Conservation (phyloP, 2,113 vertebrate genomes). For the Sminthopsis crassicaudata region DNA sequence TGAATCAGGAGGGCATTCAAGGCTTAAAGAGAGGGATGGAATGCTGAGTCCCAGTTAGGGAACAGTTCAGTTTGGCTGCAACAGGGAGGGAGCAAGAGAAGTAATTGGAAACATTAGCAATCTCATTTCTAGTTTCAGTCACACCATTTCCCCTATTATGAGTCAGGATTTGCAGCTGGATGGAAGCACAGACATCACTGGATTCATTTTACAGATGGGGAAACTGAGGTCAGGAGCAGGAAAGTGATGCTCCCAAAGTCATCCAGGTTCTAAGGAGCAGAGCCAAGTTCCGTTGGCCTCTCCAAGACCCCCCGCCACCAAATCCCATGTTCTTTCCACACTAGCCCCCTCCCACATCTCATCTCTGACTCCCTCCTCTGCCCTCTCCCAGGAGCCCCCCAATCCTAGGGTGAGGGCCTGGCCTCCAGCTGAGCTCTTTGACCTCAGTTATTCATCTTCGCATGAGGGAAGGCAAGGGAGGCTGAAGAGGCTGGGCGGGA, state of each 20-base stretch:
- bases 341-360: background rate
- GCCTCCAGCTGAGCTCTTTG: constrained; percentile 38
- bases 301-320: background rate
- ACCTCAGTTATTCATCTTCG: constrained; percentile 78
- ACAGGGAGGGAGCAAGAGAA: background rate
- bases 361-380: background rate
- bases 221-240: background rate
- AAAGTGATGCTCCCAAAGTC: background rate
- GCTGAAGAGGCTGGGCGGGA: constrained; percentile 22
- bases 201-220: background rate
- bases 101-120: background rate
- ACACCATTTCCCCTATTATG: background rate
- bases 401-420: background rate
- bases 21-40: background rate
- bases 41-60: background rate
- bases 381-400: background rate
- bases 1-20: background rate
- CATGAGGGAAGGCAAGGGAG: background rate
- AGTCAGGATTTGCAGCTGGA: background rate
- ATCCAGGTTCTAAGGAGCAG: background rate
- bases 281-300: background rate
- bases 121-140: background rate
- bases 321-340: background rate
- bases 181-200: background rate
- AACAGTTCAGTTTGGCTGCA: background rate